These are phyloP conservation scores for Allacma fusca DNA, from an alignment of 2,888 invertebrate species.

Conservation along the genomic window DNA sequence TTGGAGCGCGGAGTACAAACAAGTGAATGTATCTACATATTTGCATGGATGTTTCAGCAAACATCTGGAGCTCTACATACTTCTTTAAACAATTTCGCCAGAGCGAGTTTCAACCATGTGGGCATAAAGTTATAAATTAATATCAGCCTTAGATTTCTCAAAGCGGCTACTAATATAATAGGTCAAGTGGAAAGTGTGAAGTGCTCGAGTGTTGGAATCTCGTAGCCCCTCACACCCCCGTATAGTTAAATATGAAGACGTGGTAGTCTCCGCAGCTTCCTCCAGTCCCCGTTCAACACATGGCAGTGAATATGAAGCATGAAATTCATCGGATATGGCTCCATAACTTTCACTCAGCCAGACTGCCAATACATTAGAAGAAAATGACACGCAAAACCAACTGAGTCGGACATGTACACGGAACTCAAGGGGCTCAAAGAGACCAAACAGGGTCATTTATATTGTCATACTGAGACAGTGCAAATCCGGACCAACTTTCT, in stretches of 20 bases:
- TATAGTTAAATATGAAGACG: not conserved
- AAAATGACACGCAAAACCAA: conserved; percentile 11
- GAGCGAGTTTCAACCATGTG: no score
- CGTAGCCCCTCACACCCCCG: no score
- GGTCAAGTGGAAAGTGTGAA: not conserved
- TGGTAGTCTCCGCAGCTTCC: not conserved
- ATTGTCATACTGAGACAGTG: not conserved
- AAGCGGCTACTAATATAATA: no score
- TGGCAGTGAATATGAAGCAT: conserved; percentile 24
- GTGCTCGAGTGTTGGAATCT: no score
- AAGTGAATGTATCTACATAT: no score
- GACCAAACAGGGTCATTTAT: not conserved
- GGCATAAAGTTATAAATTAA: no score
- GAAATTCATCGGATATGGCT: conserved; percentile 16
- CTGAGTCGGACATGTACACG: conserved; percentile 17
- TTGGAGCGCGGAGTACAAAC: no score
- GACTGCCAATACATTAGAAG: conserved; percentile 16
- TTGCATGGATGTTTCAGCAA: no score
- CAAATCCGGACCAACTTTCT: no score
- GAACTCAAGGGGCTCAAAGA: not conserved
- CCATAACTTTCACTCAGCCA: conserved; percentile 1
- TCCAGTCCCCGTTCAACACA: not conserved
- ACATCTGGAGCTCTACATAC: no score
- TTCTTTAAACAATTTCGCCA: no score
- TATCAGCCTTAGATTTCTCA: no score